These are phyloP conservation scores for Anguilla japonica DNA, from an alignment of 2,113 vertebrate genomes.

Conservation along the genomic window DNA sequence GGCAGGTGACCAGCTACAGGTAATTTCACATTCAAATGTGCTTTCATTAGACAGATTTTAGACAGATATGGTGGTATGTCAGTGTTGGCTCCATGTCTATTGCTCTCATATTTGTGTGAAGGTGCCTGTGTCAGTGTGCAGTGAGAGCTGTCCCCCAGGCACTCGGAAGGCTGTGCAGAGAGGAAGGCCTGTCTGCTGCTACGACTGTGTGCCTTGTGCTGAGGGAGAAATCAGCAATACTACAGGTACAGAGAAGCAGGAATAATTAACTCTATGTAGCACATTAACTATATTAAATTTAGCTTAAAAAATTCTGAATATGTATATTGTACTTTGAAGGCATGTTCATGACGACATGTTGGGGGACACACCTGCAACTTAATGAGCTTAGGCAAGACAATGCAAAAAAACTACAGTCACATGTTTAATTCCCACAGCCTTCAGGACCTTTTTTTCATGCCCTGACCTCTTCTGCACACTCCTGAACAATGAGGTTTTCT, in stretches of 20 bases:
- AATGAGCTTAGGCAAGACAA: background rate
- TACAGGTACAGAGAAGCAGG: conserved; percentile 52
- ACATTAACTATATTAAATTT: background rate
- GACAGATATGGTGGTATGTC: background rate
- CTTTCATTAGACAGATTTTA: conserved; percentile 19
- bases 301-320: background rate
- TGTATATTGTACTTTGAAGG: background rate
- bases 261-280: background rate
- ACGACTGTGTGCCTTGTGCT: conserved; percentile 62
- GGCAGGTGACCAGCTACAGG: conserved; percentile 45
- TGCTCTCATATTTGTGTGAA: conserved; percentile 12
- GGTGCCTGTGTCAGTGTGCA: conserved; percentile 64
- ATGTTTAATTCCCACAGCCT: too few relatives aligned
- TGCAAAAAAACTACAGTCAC: too few relatives aligned
- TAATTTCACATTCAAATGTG: conserved; percentile 12
- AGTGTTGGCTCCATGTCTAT: background rate
- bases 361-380: background rate
- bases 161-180: conserved; percentile 60
- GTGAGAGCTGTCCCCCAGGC: conserved; percentile 57
- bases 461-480: too few relatives aligned
- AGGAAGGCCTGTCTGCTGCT: conserved; percentile 63
- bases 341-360: background rate
- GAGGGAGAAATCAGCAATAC: conserved; percentile 69
- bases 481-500: background rate
- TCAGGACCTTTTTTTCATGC: too few relatives aligned